Evolutionary conservation across 2,888 invertebrate species (phyloP).

Genomic region (Calephelis perditalis): DNA sequence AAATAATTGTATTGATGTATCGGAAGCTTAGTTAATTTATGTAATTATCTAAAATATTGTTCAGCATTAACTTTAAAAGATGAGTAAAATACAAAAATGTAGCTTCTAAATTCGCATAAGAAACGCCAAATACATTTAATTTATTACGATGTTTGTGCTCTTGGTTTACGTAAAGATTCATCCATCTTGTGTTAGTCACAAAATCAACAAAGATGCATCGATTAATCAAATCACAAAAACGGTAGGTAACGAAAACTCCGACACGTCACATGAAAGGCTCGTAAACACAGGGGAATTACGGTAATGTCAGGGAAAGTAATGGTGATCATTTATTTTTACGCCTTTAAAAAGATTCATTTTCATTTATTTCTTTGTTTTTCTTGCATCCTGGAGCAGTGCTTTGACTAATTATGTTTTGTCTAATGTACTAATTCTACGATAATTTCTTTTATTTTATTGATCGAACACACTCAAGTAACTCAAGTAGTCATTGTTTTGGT

Average conservation of each 20-base stretch:
- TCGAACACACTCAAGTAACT: too few species aligned
- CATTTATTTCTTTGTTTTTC: not conserved
- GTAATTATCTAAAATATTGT: too few species aligned
- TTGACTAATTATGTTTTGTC: too few species aligned
- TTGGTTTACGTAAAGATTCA: constrained; percentile 3
- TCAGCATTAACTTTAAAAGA: too few species aligned
- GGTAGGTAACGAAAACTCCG: constrained; percentile 4
- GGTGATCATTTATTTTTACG: not conserved
- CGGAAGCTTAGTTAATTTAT: too few species aligned
- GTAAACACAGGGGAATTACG: constrained; percentile 8
- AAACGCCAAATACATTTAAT: not conserved
- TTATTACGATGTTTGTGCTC: not conserved
- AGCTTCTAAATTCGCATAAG: not conserved
- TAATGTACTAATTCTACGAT: too few species aligned
- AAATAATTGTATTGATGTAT: too few species aligned
- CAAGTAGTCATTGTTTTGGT: too few species aligned
- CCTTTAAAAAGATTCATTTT: not conserved
- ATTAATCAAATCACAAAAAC: constrained; percentile 9
- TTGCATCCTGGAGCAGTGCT: too few species aligned
- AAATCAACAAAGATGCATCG: constrained; percentile 10
- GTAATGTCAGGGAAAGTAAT: constrained; percentile 1
- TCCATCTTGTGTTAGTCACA: constrained; percentile 7
- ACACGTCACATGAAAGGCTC: constrained; percentile 10
- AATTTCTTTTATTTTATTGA: too few species aligned
- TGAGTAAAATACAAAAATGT: too few species aligned